Evolutionary conservation across 2,113 vertebrate genomes (phyloP).

Genomic region (Megaleporinus macrocephalus): DNA sequence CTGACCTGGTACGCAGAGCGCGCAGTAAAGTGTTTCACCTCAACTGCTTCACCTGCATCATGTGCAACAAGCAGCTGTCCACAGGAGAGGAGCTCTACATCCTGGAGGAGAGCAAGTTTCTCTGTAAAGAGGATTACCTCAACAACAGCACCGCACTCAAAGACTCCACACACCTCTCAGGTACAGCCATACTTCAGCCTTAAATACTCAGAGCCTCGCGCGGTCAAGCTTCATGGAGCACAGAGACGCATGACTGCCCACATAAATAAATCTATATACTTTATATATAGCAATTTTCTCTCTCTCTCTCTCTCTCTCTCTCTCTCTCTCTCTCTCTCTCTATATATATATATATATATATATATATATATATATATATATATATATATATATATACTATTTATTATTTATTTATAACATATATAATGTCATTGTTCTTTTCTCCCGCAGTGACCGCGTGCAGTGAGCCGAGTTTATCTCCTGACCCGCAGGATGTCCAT

Average conservation of each 20-base stretch:
- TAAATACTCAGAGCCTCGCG: neutral
- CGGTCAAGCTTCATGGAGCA: neutral
- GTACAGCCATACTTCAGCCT: constrained; percentile 52
- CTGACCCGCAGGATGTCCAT: constrained; percentile 96
- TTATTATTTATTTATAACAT: too few species aligned
- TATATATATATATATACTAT: neutral
- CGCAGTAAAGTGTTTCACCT: constrained; percentile 98
- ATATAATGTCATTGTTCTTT: neutral
- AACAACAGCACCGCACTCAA: constrained; percentile 88
- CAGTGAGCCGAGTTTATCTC: constrained; percentile 97
- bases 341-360: too few species aligned
- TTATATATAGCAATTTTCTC: too few species aligned
- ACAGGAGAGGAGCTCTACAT: constrained; percentile 98
- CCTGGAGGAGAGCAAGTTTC: constrained; percentile 96
- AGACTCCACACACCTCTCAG: constrained; percentile 88
- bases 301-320: too few species aligned
- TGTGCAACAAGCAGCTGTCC: constrained; percentile 98
- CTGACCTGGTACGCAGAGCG: constrained; percentile 93
- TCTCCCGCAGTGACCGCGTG: constrained; percentile 86
- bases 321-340: too few species aligned
- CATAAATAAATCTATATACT: too few species aligned
- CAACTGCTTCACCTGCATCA: constrained; percentile 98
- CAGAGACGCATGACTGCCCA: too few species aligned
- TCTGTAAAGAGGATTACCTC: constrained; percentile 98
- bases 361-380: neutral